A percentile compares a stretch with the other conserved stretches of the same genome.
Evolutionary conservation across 2,113 vertebrate species (phyloP).

Genomic region (Barnardius zonarius): DNA sequence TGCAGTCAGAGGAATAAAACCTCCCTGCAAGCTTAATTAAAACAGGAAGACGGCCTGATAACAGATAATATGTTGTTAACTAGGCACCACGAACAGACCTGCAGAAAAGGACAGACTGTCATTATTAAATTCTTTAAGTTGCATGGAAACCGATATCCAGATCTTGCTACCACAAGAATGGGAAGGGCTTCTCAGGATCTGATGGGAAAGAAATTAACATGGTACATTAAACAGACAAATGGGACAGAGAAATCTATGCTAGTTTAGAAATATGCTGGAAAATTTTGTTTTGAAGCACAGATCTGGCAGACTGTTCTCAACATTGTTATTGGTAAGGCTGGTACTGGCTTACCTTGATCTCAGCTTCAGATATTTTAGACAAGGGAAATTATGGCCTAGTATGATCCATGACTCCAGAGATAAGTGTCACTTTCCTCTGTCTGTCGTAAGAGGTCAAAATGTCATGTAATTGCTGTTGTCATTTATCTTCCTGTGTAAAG

Average conservation of each 20-base stretch:
- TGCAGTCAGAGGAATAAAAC: background rate
- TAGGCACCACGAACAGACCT: background rate
- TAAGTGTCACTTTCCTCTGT: background rate
- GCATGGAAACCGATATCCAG: background rate
- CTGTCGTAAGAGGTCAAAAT: background rate
- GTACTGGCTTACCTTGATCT: background rate
- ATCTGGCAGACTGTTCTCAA: background rate
- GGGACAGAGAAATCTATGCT: background rate
- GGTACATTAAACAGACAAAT: background rate
- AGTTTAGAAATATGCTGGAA: background rate
- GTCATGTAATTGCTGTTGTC: background rate
- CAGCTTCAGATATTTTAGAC: background rate
- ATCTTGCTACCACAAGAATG: background rate
- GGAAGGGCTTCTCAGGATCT: background rate
- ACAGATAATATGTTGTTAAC: background rate
- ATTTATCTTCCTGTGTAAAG: background rate
- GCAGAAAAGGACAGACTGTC: background rate
- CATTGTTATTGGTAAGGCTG: background rate
- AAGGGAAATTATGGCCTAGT: background rate
- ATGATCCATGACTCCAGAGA: background rate
- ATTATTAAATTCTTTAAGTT: background rate
- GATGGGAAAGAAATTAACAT: background rate
- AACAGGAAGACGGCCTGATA: background rate
- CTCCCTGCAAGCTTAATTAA: slow-evolving; percentile 19
- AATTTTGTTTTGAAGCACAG: background rate